Evolutionary conservation across 2,888 invertebrate species (phyloP), one percentile per base, ranked within the genome.

Genomic region (Taphrorychus bicolor): DNA sequence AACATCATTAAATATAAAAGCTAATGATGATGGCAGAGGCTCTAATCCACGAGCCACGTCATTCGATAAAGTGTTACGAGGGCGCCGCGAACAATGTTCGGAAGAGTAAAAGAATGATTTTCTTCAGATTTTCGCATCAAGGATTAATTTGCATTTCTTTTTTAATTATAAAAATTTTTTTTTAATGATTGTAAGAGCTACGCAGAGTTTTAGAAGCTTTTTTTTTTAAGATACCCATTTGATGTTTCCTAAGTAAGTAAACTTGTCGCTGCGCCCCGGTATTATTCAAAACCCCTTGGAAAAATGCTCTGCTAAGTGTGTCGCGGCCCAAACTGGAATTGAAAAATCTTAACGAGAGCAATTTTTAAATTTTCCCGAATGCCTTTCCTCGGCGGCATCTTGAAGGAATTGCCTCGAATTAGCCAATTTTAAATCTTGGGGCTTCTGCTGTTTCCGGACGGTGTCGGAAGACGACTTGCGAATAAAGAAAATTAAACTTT

Each of bases 311-410:
- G 75, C 76, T 32, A 32, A 32, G 32, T 32, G 53, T 53, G 51
- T 65, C 48, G 45, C 32, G 19, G 21, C 54, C 41, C 32, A 45
- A 53, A 45, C 32, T 23, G 22, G 19, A 53, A 52, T 67, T 17
- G 24, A 54, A 41, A 62, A 66, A 40, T 72, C 76, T 78, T 81
- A 81, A 80, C 81, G 81, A 81, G 79, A 75, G 78, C 80, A 80
- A 80, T 81, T 81, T 81, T 81, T 81, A 79, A 77, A 78, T 78
- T 80, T 76, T 75, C 78, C 77, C 76, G 78, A 77, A 76, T 74
- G 77, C 75, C 76, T 78, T 76, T 78, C 59, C 48, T 54, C 45
- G 45, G 45, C 78, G 80, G 78, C 80, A 78, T 78, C 77, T 77
- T 74, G 75, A 79, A 77, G 78, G 76, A 78, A 78, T 76, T 59